These are phyloP conservation scores for Fratercula arctica DNA, from an alignment of 2,797 vertebrate species.

Conservation along the genomic window DNA sequence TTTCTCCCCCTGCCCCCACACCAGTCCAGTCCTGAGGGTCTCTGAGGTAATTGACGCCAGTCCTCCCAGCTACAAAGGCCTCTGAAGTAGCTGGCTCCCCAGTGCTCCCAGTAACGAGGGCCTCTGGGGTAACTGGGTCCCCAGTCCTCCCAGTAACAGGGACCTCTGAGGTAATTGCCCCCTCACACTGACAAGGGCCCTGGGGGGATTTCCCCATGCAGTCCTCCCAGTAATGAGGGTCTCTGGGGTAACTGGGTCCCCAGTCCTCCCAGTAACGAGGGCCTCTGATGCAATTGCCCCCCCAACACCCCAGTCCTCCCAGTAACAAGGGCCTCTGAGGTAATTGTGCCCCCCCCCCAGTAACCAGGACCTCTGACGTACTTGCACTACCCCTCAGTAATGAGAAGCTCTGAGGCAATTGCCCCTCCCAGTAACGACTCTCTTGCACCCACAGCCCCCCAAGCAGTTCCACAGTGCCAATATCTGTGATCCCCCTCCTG, in stretches of 20 bases:
- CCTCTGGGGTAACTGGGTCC: background rate
- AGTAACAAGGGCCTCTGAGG: background rate
- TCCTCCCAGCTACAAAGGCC: background rate
- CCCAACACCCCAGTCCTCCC: background rate
- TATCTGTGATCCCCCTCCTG: background rate
- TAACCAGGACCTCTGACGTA: background rate
- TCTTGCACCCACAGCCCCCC: fast-evolving
- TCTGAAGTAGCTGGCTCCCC: too few species aligned
- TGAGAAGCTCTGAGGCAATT: background rate
- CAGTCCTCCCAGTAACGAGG: background rate
- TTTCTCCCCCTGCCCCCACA: too few species aligned
- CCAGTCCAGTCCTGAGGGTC: too few species aligned
- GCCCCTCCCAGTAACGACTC: background rate
- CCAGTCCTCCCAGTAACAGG: background rate
- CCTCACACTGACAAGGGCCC: background rate
- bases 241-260: background rate
- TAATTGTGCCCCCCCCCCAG: background rate
- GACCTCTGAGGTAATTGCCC: too few species aligned
- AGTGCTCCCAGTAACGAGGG: background rate
- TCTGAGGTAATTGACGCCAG: too few species aligned
- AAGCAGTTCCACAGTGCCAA: fast-evolving
- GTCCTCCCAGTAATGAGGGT: background rate
- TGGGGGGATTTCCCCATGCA: too few species aligned
- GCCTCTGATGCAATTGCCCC: fast-evolving
- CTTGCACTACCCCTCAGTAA: background rate